Evolutionary conservation across 2,888 invertebrate genomes (phyloP).

Genomic region (Patella caerulea): DNA sequence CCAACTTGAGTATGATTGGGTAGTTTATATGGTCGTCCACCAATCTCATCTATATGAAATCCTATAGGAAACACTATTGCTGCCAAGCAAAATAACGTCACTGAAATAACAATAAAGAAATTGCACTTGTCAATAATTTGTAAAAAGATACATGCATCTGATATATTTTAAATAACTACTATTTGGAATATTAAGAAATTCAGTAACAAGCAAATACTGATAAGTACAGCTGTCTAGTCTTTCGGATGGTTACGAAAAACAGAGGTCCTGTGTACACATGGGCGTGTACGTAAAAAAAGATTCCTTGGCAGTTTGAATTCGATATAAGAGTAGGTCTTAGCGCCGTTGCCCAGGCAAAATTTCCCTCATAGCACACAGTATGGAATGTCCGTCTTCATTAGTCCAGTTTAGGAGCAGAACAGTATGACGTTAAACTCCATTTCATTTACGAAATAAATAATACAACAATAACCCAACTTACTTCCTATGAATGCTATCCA

Average conservation of each 20-base stretch:
- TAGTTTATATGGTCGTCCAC: conserved; percentile 37
- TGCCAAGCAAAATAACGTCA: conserved; percentile 37
- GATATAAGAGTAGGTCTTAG: too few relatives aligned
- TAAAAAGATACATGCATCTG: background rate
- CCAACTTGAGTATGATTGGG: conserved; percentile 40
- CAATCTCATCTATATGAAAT: conserved; percentile 38
- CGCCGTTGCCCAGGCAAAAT: too few relatives aligned
- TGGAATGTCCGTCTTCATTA: too few relatives aligned
- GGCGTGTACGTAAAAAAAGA: too few relatives aligned
- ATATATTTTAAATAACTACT: too few relatives aligned
- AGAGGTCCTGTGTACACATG: too few relatives aligned
- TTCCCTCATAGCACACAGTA: too few relatives aligned
- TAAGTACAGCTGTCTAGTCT: background rate
- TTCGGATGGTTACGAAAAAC: background rate
- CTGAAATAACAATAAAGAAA: conserved; percentile 28
- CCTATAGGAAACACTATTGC: conserved; percentile 39
- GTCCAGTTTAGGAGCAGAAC: too few relatives aligned
- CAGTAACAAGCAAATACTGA: too few relatives aligned
- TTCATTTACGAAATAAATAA: background rate
- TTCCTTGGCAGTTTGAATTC: too few relatives aligned
- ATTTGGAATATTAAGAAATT: too few relatives aligned
- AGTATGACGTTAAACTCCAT: too few relatives aligned
- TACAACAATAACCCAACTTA: conserved; percentile 36
- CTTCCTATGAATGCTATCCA: conserved; percentile 61
- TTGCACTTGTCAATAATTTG: background rate